Evolutionary conservation across 2,888 invertebrate species (phyloP), one percentile per base, ranked within the genome.

Genomic region (Caenorhabditis japonica): DNA sequence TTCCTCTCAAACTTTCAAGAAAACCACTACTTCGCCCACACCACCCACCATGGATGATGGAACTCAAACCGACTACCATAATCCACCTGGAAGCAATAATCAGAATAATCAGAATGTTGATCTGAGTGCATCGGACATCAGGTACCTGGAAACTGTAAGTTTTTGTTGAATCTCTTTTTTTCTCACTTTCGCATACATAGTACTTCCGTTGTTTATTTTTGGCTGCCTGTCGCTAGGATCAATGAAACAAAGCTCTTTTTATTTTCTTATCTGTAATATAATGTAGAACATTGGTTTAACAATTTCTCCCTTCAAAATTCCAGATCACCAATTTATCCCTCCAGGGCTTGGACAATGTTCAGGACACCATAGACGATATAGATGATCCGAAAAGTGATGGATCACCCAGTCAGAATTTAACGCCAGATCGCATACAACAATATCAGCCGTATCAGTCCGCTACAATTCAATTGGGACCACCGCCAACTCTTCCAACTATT

Each of bases 311-410:
- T 4, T 39, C 17, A n/a, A n/a, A 12, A 5, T 72, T 72, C 34
- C 66, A 72, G 72, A 64, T 72, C 8, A 60, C 64, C 13, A 72
- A 66, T 49, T 36, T 66, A 25, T 66, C 72, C 0, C 72, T 66
- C 38, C 59, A 66, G 43, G 72, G 60, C 4, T 33, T 72, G 72
- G 64, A 72, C 46, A 66, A 72, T 19, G 72, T 72, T 12, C 43
- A 30, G 34, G 59, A 53, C 10, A 62, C 64, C 0, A 10, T 72
- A 12, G 41, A 59, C 41, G 53, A 58, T 4, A 17, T 59, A 21
- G 53, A 58, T 41, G 52, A 52, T n/a, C n/a, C n/a, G n/a, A n/a
- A n/a, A 30, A 17, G 17, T 17, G 49, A 61, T 38, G 21, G 13
- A 4, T 19, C 15, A 21, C n/a, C 49, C 66, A 19, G 33, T 27